Conservation (phyloP, 2,797 vertebrate species). For the Trematomus bernacchii region DNA sequence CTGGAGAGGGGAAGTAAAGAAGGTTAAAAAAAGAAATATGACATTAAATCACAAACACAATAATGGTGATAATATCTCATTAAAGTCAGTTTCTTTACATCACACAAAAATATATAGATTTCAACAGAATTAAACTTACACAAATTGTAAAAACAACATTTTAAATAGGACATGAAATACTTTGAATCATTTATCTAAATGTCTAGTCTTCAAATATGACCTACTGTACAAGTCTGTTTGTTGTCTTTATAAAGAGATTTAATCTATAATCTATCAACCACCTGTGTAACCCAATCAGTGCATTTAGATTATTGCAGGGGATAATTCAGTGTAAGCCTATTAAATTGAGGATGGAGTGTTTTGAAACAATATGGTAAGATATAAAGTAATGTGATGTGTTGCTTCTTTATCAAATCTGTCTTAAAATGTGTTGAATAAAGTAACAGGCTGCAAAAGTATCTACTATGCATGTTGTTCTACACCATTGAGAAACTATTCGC, state of each 20-base stretch:
- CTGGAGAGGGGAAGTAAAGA: slow-evolving; percentile 71
- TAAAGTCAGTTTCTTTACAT: background rate
- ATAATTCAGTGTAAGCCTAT: slow-evolving; percentile 31
- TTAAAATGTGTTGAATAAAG: background rate
- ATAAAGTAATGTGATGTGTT: background rate
- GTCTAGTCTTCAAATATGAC: background rate
- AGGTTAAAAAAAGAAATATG: background rate
- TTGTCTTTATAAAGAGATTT: background rate
- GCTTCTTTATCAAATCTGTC: background rate
- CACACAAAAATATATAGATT: background rate
- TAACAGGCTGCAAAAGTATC: background rate
- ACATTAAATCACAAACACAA: background rate
- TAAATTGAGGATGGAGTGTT: slow-evolving; percentile 8
- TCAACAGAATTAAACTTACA: background rate
- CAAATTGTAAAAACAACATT: background rate
- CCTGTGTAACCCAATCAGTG: background rate
- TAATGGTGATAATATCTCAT: background rate
- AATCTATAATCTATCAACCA: slow-evolving; percentile 6
- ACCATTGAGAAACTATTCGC: background rate
- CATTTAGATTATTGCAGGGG: slow-evolving; percentile 1
- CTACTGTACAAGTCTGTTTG: background rate
- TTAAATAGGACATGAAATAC: background rate
- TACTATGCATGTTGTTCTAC: background rate
- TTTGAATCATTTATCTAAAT: background rate
- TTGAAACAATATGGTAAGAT: background rate